Percentiles rank a stretch among this genome's conserved stretches.
phyloP scores from a whole-genome alignment of 2,797 vertebrate species.

The Sebastes trivittatus region DNA sequence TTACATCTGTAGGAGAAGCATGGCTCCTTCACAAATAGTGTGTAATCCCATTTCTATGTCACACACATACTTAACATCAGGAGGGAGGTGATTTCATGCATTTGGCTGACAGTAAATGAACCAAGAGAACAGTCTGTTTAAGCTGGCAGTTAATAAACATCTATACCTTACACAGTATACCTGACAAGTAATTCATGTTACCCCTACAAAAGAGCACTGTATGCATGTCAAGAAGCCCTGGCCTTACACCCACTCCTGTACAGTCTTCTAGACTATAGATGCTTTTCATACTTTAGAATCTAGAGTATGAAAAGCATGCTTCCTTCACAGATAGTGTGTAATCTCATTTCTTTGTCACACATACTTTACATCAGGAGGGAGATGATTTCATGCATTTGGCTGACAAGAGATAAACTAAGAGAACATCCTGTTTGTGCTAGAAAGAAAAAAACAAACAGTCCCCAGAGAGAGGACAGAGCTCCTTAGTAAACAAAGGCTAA shows the following conservation, averaged over 20 bases:
- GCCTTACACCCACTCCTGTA: no score
- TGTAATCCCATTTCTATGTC: not conserved
- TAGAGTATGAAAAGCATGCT: not conserved
- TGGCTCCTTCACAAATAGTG: not conserved
- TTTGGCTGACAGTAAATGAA: not conserved
- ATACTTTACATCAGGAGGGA: not conserved
- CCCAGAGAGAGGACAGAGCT: not conserved
- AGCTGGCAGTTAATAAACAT: not conserved
- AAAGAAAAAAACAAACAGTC: not conserved
- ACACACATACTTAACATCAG: not conserved
- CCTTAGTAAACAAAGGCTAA: slow-evolving; percentile 75
- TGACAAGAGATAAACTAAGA: not conserved
- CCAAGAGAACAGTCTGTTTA: not conserved
- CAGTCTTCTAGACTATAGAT: no score
- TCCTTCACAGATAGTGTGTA: not conserved
- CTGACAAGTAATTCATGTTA: no score
- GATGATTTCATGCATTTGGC: not conserved
- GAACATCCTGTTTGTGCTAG: not conserved
- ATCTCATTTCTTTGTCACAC: not conserved
- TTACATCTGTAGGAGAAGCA: not conserved
- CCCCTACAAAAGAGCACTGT: no score
- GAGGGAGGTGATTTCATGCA: not conserved
- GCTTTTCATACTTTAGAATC: no score
- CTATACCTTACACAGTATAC: no score
- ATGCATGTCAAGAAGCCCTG: no score